Evolutionary conservation across 2,797 vertebrate species (phyloP).

Genomic region (Catamblyrhynchus diadema): DNA sequence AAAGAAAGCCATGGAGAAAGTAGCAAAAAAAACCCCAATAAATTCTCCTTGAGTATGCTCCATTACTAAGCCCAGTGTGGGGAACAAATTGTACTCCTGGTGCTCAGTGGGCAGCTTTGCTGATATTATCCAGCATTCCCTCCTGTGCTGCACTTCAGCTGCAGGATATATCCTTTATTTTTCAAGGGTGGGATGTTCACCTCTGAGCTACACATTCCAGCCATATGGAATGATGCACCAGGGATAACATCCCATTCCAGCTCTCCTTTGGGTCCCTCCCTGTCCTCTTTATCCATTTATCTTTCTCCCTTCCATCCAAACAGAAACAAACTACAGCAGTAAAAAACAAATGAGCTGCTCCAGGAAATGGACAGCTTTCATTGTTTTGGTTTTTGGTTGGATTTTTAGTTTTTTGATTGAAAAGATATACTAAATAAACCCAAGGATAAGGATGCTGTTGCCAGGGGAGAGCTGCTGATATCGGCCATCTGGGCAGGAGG

Average conservation of each 20-base stretch:
- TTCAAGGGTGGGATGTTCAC: not conserved
- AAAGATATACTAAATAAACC: not conserved
- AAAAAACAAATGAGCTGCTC: not conserved
- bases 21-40: not conserved
- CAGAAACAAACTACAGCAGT: not conserved
- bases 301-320: not conserved
- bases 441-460: not conserved
- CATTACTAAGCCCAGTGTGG: not conserved
- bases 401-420: not conserved
- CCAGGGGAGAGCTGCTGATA: not conserved
- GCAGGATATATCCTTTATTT: not conserved
- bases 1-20: not conserved
- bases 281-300: not conserved
- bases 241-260: not conserved
- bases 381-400: not conserved
- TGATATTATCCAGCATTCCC: not conserved
- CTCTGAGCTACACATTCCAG: not conserved
- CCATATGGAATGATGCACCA: fast-evolving
- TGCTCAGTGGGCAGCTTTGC: not conserved
- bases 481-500: conserved; percentile 16
- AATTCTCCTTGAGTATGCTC: not conserved
- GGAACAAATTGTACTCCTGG: not conserved
- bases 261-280: not conserved
- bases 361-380: not conserved
- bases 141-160: not conserved